Evolutionary conservation across 2,113 vertebrate species (phyloP), one percentile per base, ranked within the genome.

Genomic region (Gallinago undulata): DNA sequence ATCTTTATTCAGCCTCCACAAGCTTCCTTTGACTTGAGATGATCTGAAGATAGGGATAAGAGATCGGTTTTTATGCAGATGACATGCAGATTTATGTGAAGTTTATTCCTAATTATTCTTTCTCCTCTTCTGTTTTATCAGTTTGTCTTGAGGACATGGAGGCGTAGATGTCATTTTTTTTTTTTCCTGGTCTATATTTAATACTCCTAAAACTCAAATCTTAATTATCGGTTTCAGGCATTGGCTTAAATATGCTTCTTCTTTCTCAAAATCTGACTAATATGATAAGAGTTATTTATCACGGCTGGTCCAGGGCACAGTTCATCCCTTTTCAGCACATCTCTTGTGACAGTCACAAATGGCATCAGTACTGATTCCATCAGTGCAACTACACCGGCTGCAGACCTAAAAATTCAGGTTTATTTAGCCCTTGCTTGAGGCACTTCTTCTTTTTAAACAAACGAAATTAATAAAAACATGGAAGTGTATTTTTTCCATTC

Each of bases 1-100:
- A 31, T 90, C 63, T 92, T 63, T 53, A 63, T 95, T 89, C 92
- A 64, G 45, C n/a, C 62, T 27, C 64, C 30, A 5, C 56, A n/a
- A 37, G 39, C 30, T 60, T n/a, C 62, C 86, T 96, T 68, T 59
- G 75, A 80, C 66, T 43, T 43, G 69, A 63, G 62, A 43, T 37
- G 78, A 89, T 69, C 59, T 62, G 43, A 77, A 59, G 87, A 68
- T 30, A 35, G 0, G 17, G 84, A 81, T 80, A 43, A 91, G 70
- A 68, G 53, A 94, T 53, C 62, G 4, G 2, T 5, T 70, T 28
- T 87, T 89, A 80, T 90, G 80, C 63, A 96, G 80, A 88, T 89
- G 69, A 51, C 45, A 89, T 89, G 95, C 88, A 94, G 86, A 96
- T 96, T 95, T 89, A 83, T 96, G 88, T 72, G 76, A 89, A 62